Conservation (phyloP, 2,888 invertebrate species). For the Acleris sparsana region DNA sequence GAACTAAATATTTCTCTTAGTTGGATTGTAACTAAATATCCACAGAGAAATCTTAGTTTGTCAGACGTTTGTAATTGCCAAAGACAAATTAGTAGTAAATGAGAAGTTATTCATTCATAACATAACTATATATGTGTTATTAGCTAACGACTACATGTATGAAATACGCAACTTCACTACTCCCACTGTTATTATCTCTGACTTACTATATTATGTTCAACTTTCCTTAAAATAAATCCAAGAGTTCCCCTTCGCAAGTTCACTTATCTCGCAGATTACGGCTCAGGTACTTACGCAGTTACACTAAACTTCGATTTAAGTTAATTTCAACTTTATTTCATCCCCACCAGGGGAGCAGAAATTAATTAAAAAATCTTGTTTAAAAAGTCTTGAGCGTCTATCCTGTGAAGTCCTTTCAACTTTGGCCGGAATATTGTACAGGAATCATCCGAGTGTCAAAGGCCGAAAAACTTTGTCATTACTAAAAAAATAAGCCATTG, state of each 20-base stretch:
- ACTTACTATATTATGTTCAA: too few species aligned
- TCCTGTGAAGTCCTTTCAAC: constrained; percentile 44
- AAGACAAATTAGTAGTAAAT: too few species aligned
- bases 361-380: constrained; percentile 37
- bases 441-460: constrained; percentile 44
- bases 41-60: too few species aligned
- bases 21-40: too few species aligned
- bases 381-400: constrained; percentile 41
- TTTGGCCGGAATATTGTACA: constrained; percentile 36
- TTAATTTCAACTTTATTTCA: constrained; percentile 15
- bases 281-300: constrained; percentile 1
- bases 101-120: too few species aligned
- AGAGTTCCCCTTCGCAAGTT: background rate
- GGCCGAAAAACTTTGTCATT: constrained; percentile 41
- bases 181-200: too few species aligned
- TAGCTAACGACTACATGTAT: too few species aligned
- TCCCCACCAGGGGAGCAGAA: constrained; percentile 15
- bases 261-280: background rate
- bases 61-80: too few species aligned
- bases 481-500: constrained; percentile 26
- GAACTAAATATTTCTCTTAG: background rate
- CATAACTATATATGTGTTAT: too few species aligned
- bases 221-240: background rate
- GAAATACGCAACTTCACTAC: too few species aligned
- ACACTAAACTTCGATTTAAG: constrained; percentile 19